Base-by-base conservation (phyloP, 2,888 invertebrate genomes). In the Magallana nippona region DNA sequence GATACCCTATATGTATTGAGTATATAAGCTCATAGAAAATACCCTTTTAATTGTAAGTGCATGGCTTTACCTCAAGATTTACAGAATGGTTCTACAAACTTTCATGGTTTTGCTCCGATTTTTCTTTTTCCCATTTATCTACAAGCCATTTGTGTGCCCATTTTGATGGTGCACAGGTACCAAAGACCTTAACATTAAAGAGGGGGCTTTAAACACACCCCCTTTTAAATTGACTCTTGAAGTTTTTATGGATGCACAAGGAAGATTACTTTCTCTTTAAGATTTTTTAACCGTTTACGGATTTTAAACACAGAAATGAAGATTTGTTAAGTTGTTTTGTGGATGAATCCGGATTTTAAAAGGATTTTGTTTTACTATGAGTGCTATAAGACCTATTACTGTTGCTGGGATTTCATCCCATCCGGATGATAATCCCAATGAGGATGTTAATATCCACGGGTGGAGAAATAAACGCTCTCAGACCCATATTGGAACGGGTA, bases 401-500 rank as follows among this genome's bases (percentile, higher is more conserved):
- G 71, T 71, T 13, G 32, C 22, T 3, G 71, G 71, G 71, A 71
- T 27, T 71, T 27, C 71, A 27, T 27, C 71, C 15, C 13, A 15
- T 71, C 22, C 22, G 27, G 22, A 71, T 71, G 71, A 71, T 71
- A 27, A 71, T 27, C 13, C 71, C 2, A 27, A 27, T 27, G 71
- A 71, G 27, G 71, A 71, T 71, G 27, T 27, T 0, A 71, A 22
- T 71, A 27, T 71, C 71, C 71, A 71, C 1, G 71, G 71, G 32
- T 82, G 82, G 82, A 63, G 60, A 71, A 44, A 63, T 27, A 71
- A 71, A 13, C 63, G 82, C n/a, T 82, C 82, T n/a, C 82, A 82
- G 82, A 82, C 82, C 19, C 82, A 82, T 22, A 71, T 82, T 22
- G 82, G 82, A 10, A 71, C 63, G 11, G 82, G 60, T 55, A 82